Conservation (phyloP, 2,797 vertebrate genomes). For the Furcifer pardalis region DNA sequence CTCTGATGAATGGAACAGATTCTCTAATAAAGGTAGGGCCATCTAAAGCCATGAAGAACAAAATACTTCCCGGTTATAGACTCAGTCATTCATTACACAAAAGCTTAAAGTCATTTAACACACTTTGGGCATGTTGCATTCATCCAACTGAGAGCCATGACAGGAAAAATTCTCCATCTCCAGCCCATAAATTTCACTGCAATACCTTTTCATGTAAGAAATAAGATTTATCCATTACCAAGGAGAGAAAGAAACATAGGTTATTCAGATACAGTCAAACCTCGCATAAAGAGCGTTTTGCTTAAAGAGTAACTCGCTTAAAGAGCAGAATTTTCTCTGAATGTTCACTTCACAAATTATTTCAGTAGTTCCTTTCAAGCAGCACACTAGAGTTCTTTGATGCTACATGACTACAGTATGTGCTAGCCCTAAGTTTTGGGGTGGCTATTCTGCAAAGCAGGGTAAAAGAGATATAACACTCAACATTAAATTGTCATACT, state of each 20-base stretch:
- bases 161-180: background rate
- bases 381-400: slow-evolving; percentile 1
- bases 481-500: slow-evolving; percentile 6
- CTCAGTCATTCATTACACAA: background rate
- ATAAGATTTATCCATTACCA: background rate
- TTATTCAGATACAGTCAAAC: background rate
- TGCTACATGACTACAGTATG: background rate
- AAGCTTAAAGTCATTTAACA: background rate
- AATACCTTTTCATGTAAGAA: background rate
- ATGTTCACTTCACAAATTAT: no score
- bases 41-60: background rate
- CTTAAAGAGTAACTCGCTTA: no score
- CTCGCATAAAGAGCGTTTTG: no score
- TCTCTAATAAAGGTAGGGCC: background rate
- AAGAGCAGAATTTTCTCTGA: no score
- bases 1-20: background rate
- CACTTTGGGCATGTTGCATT: background rate
- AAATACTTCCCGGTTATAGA: background rate
- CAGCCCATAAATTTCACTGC: no score
- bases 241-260: no score
- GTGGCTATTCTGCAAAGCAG: no score
- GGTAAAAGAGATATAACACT: background rate
- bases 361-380: background rate
- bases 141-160: background rate
- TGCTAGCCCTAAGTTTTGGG: background rate